Evolutionary conservation across 2,888 invertebrate species (phyloP), one percentile per base, ranked within the genome.

Genomic region (Amphipoea oculea): DNA sequence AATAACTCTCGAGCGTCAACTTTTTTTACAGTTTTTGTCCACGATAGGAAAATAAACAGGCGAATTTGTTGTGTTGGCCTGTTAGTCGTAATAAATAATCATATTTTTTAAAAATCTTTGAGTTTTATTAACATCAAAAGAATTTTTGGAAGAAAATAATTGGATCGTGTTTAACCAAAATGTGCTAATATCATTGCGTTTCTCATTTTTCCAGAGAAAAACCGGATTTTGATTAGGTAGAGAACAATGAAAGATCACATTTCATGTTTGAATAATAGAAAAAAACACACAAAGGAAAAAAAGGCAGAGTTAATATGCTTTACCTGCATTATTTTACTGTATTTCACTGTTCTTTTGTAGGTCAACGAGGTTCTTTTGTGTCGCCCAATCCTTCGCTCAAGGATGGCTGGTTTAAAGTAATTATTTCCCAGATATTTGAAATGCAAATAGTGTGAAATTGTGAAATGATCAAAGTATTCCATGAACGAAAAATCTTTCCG

Each of bases 251-350:
- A 67, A 67, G 23, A 78, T 71, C 48, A 65, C 42, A 42, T 69
- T 74, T 36, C n/a, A 76, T 36, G 60, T 71, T 82, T 71, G 66
- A 67, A 77, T 71, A 71, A 82, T 54, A 77, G 23, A 82, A 82
- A 79, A 77, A 77, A 77, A 78, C 23, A 78, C 48, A 81, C 70
- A 81, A 81, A 81, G 40, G 29, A 77, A 82, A 81, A 77, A 82
- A 78, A 72, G 48, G 71, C 66, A 45, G 36, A 29, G 62, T 71
- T 48, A 78, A 82, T 78, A 81, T 63, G 81, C 45, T 67, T 71
- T 82, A 72, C 81, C 83, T 83, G 81, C 67, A 83, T 78, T 82
- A 68, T 81, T 82, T 78, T 65, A 78, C 29, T 48, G 63, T 54
- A 81, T 68, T 81, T 78, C 62, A 67, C 77, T 78, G 78, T 81